Evolutionary conservation across 2,797 vertebrate species (phyloP), one percentile per base, ranked within the genome.

Genomic region (Etheostoma perlongum): DNA sequence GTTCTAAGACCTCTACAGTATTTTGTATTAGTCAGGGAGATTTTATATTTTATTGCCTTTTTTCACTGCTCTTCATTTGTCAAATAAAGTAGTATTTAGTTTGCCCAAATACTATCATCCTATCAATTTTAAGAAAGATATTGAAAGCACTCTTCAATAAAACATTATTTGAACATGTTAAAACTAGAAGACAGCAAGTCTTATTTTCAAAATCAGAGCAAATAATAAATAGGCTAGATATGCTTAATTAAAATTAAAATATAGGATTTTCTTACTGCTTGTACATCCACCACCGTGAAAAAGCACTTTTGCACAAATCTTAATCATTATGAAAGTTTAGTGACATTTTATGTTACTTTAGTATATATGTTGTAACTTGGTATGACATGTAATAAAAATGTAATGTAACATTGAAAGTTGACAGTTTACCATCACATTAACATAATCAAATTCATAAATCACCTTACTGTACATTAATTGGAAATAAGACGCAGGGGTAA

Each of bases 301-400:
- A 23, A 63, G 15, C 4, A 60, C 30, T 18, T 59, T 61, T 47
- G n/a, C 46, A 64, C 10, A 40, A 59, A 33, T 15, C 13, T 21
- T 46, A 6, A 40, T 40, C 44, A 57, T 46, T 7, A 40, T 21
- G 25, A 9, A 23, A 36, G 14, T 61, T 15, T 10, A 23, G 27
- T 48, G 9, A 11, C 10, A 66, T 52, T 21, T 72, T 16, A 46
- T 66, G 4, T 23, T 21, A 55, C 46, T 27, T 21, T 74, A 53
- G 30, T 36, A 13, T 53, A 18, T 5, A 54, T 27, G 14, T 19
- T 49, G 42, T 44, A 71, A 23, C 5, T 72, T 44, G 13, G 27
- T 47, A 49, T 30, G 3, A 66, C 51, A 54, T 61, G 42, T 63
- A 77, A 33, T 59, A 16, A 44, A 68, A 72, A 11, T 44, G 15